phyloP scores from a whole-genome alignment of 2,888 invertebrate species.

The Pemphredon lugubris region DNA sequence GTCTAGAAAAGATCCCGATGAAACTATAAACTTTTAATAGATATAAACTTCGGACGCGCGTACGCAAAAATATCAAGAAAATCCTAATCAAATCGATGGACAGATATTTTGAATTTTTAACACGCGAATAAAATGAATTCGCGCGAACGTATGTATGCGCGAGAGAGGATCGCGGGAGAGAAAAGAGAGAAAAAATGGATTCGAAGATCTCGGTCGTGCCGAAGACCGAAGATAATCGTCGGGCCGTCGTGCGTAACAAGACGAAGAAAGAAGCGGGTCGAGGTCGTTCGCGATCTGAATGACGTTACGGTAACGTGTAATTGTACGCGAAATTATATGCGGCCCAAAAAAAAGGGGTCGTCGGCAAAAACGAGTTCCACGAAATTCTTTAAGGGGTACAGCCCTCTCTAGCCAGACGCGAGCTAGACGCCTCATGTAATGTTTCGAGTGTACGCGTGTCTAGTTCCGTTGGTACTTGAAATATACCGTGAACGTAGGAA shows the following conservation, averaged over 20 bases:
- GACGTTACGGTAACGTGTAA: conserved; percentile 30
- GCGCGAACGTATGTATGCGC: conserved; percentile 1
- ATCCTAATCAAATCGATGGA: no score
- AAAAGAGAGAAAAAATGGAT: conserved; percentile 26
- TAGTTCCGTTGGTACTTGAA: background rate
- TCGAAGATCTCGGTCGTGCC: conserved; percentile 26
- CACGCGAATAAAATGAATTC: background rate
- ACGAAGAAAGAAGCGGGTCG: conserved; percentile 68
- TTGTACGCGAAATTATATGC: conserved; percentile 44
- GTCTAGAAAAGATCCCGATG: no score
- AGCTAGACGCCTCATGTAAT: conserved; percentile 16
- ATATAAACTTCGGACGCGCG: no score
- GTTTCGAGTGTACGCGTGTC: background rate
- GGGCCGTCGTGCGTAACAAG: conserved; percentile 19
- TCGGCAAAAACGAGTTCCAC: background rate
- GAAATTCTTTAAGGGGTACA: background rate
- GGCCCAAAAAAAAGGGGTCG: conserved; percentile 19
- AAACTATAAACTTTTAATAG: no score
- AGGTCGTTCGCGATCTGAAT: conserved; percentile 62
- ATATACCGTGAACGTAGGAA: background rate
- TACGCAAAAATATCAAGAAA: no score
- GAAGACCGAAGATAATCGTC: conserved; percentile 42
- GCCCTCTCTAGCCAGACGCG: conserved; percentile 2
- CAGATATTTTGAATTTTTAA: no score
- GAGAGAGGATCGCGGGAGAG: conserved; percentile 3